Percentiles rank a stretch among this genome's conserved stretches.
These are phyloP conservation scores for Sander vitreus DNA, from an alignment of 2,113 vertebrate genomes.

Conservation along the genomic window DNA sequence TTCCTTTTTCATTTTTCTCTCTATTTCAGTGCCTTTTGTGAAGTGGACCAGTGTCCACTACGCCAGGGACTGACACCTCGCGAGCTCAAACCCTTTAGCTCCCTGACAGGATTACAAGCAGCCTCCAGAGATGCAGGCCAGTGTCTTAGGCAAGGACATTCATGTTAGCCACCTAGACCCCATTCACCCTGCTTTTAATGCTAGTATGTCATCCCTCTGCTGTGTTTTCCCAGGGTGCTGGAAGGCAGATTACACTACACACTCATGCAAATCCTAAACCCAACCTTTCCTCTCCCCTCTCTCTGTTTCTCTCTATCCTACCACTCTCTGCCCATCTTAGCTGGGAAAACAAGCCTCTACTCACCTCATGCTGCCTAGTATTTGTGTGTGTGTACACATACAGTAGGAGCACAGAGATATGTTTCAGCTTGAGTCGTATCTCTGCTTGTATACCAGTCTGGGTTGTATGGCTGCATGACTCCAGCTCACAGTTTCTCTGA, in stretches of 20 bases:
- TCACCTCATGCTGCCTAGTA: slow-evolving; percentile 36
- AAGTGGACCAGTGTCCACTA: slow-evolving; percentile 78
- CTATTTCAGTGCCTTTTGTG: slow-evolving; percentile 80
- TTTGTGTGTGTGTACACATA: slow-evolving; percentile 35
- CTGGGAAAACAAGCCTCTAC: slow-evolving; percentile 57
- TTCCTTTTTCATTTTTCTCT: slow-evolving; percentile 60
- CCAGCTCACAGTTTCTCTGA: slow-evolving; percentile 56
- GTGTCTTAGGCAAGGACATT: slow-evolving; percentile 82
- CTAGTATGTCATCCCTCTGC: slow-evolving; percentile 48
- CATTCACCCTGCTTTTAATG: slow-evolving; percentile 38
- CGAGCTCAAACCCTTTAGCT: slow-evolving; percentile 80
- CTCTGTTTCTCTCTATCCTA: slow-evolving; percentile 30
- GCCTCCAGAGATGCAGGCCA: slow-evolving; percentile 80
- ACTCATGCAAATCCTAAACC: slow-evolving; percentile 32
- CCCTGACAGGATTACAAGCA: slow-evolving; percentile 81
- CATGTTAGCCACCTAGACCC: slow-evolving; percentile 52
- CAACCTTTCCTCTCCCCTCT: slow-evolving; percentile 23
- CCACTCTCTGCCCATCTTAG: slow-evolving; percentile 52
- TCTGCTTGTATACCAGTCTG: slow-evolving; percentile 47
- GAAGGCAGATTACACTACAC: slow-evolving; percentile 43
- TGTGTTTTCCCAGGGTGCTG: slow-evolving; percentile 50
- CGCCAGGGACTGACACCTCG: slow-evolving; percentile 70
- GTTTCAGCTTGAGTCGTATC: slow-evolving; percentile 42
- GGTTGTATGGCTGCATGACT: slow-evolving; percentile 58
- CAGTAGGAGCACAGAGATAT: slow-evolving; percentile 31